Evolutionary conservation across 1,140 invertebrate genomes (phyloP).

Genomic region (Scaptodrosophila lebanonensis): DNA sequence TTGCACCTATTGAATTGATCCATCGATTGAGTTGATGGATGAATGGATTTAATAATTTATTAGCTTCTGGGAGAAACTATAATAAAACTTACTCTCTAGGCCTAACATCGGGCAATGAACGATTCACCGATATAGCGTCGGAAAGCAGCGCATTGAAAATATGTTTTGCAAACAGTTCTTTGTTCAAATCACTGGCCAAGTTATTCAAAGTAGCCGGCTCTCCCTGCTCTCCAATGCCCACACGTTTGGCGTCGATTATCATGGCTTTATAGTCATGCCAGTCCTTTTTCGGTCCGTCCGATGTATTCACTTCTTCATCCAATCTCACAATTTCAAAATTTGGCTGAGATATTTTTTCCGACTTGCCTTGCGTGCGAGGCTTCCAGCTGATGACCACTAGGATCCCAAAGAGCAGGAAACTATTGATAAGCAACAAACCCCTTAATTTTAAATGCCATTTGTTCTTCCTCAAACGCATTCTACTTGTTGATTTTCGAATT

Average conservation of each 20-base stretch:
- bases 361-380: too few species aligned
- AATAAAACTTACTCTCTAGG: conserved; percentile 85
- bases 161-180: conserved; percentile 77
- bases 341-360: too few species aligned
- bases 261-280: conserved; percentile 92
- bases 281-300: conserved; percentile 80
- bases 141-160: conserved; percentile 94
- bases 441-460: too few species aligned
- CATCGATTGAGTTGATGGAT: not conserved
- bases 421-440: too few species aligned
- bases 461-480: too few species aligned
- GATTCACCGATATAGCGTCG: conserved; percentile 90
- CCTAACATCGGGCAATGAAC: conserved; percentile 89
- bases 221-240: conserved; percentile 87
- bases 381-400: too few species aligned
- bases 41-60: too few species aligned
- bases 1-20: conserved; percentile 80
- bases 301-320: conserved; percentile 53
- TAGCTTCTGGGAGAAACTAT: too few species aligned
- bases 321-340: too few species aligned
- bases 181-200: conserved; percentile 82
- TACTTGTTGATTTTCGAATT: too few species aligned
- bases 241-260: conserved; percentile 81
- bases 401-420: too few species aligned
- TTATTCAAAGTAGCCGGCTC: conserved; percentile 82